phyloP scores from a whole-genome alignment of 2,113 vertebrate genomes.

The Ursus arctos region DNA sequence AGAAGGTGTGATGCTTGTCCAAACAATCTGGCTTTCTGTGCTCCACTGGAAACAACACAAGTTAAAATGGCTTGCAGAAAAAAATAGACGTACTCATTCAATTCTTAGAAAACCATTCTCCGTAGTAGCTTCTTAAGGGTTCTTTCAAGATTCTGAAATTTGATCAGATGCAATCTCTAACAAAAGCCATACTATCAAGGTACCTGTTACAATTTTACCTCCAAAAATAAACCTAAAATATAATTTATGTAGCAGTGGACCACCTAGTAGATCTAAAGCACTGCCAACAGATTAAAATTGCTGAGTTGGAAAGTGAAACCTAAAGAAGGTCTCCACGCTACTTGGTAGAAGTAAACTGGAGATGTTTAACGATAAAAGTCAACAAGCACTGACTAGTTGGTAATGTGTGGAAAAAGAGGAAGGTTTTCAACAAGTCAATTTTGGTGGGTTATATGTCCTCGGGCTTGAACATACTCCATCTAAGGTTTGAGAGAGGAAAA shows the following conservation, averaged over 20 bases:
- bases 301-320: neutral
- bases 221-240: neutral
- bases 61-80: neutral
- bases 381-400: neutral
- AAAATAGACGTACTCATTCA: conserved; percentile 23
- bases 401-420: neutral
- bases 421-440: neutral
- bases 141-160: conserved; percentile 30
- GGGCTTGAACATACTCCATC: neutral
- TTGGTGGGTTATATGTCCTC: neutral
- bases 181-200: neutral
- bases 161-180: neutral
- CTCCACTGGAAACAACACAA: conserved; percentile 31
- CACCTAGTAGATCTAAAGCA: neutral
- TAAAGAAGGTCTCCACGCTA: neutral
- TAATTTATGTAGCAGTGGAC: neutral
- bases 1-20: neutral
- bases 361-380: neutral
- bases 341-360: neutral
- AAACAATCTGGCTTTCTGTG: conserved; percentile 32
- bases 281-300: neutral
- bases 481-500: neutral
- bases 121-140: neutral
- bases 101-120: conserved; percentile 44
- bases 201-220: neutral